phyloP scores from a whole-genome alignment of 2,888 invertebrate species.

The Ischnura elegans region DNA sequence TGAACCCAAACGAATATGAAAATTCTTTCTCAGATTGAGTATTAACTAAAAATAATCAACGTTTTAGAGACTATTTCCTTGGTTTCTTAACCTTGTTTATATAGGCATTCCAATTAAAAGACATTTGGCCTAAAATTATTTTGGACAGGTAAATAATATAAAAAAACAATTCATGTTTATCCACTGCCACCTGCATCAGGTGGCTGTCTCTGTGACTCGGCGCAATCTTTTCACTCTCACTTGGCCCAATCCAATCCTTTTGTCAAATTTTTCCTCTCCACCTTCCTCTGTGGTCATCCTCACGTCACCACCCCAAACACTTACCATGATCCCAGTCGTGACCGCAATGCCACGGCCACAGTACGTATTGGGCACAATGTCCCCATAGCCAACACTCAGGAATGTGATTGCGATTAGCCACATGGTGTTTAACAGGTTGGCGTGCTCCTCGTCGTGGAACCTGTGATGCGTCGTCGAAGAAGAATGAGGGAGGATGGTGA shows the following conservation, averaged over 20 bases:
- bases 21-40: too few relatives aligned
- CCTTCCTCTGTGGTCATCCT: background rate
- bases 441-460: conserved; percentile 99
- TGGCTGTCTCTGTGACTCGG: too few relatives aligned
- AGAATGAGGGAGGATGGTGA: background rate
- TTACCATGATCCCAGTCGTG: conserved; percentile 99
- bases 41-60: too few relatives aligned
- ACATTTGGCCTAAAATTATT: too few relatives aligned
- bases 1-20: too few relatives aligned
- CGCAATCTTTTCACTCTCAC: too few relatives aligned
- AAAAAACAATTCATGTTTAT: too few relatives aligned
- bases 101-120: too few relatives aligned
- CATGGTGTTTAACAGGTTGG: conserved; percentile 99
- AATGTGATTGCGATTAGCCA: conserved; percentile 99
- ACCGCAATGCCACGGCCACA: conserved; percentile 99
- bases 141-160: too few relatives aligned
- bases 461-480: conserved; percentile 78
- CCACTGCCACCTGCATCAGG: too few relatives aligned
- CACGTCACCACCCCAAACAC: conserved; percentile 76
- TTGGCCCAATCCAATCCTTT: background rate
- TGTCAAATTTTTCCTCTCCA: background rate
- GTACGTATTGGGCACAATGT: conserved; percentile 99
- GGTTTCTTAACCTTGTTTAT: too few relatives aligned
- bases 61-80: too few relatives aligned
- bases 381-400: conserved; percentile 99